Percentiles rank a stretch among this genome's conserved stretches.
Evolutionary conservation across 1,140 invertebrate genomes (phyloP).

Genomic region (Protaetia brevitarsis): DNA sequence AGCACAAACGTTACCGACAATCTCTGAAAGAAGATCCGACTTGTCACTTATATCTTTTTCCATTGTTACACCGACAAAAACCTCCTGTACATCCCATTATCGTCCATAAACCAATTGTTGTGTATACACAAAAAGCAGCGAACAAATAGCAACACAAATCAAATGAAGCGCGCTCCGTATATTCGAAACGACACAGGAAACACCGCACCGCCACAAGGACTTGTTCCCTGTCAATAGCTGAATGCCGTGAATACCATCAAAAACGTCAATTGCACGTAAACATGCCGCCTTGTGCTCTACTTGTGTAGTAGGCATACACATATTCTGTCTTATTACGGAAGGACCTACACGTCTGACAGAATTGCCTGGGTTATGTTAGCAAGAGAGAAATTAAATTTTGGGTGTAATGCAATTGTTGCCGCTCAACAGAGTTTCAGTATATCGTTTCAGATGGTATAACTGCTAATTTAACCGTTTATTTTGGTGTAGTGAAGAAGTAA

Average conservation of each 20-base stretch:
- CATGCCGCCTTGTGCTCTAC: neutral
- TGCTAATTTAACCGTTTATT: neutral
- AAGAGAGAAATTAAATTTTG: neutral
- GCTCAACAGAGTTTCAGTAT: neutral
- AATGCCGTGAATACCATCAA: neutral
- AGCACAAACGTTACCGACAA: neutral
- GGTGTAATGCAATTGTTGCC: neutral
- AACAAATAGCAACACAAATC: constrained; percentile 11
- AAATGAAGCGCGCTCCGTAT: constrained; percentile 9
- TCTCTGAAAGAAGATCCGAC: neutral
- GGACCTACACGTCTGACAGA: neutral
- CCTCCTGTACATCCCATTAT: neutral
- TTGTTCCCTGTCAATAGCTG: constrained; percentile 4
- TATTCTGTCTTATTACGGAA: neutral
- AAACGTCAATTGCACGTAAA: constrained; percentile 13
- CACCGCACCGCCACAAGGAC: constrained; percentile 4
- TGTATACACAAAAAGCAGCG: constrained; percentile 5
- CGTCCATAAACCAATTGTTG: constrained; percentile 16
- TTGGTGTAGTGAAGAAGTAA: no score
- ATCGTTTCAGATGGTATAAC: neutral
- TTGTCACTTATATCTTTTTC: constrained; percentile 6
- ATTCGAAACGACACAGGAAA: neutral
- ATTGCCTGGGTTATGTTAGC: neutral
- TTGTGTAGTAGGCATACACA: neutral
- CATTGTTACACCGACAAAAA: neutral